Conservation (phyloP, 2,888 invertebrate species). For the Labia minor region DNA sequence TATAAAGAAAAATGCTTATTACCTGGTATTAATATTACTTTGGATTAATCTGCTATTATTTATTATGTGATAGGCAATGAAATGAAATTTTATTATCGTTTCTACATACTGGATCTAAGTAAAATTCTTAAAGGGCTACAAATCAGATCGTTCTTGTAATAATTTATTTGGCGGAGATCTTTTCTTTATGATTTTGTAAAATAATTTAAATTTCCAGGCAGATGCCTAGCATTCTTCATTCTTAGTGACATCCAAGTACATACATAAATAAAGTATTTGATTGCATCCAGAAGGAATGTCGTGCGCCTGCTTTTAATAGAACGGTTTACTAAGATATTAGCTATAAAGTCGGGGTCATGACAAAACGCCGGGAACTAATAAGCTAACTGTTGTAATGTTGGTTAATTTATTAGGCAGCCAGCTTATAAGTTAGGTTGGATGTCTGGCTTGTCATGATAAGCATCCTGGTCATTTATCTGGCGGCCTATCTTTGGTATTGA, state of each 20-base stretch:
- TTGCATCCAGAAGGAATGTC: conserved; percentile 3
- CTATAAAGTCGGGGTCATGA: conserved; percentile 20
- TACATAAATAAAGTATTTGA: conserved; percentile 1
- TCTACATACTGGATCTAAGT: too few relatives aligned
- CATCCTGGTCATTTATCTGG: conserved; percentile 13
- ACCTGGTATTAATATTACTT: too few relatives aligned
- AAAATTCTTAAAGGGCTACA: too few relatives aligned
- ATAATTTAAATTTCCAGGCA: neutral
- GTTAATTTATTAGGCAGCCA: neutral
- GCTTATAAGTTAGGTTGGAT: conserved; percentile 7
- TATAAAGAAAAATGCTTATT: too few relatives aligned
- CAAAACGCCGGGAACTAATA: conserved; percentile 22
- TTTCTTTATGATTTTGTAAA: neutral
- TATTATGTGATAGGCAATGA: too few relatives aligned
- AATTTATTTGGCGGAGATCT: neutral
- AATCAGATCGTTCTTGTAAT: neutral
- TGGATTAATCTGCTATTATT: too few relatives aligned
- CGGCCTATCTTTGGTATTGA: conserved; percentile 13
- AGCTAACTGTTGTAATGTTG: conserved; percentile 15
- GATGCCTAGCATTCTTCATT: conserved; percentile 3
- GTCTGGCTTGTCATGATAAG: conserved; percentile 8
- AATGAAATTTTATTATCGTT: too few relatives aligned
- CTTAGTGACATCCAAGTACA: neutral
- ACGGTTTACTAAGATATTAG: conserved; percentile 18
- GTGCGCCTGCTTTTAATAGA: conserved; percentile 4